Base-by-base conservation (phyloP, 2,888 invertebrate species). In the Tipula unca region DNA sequence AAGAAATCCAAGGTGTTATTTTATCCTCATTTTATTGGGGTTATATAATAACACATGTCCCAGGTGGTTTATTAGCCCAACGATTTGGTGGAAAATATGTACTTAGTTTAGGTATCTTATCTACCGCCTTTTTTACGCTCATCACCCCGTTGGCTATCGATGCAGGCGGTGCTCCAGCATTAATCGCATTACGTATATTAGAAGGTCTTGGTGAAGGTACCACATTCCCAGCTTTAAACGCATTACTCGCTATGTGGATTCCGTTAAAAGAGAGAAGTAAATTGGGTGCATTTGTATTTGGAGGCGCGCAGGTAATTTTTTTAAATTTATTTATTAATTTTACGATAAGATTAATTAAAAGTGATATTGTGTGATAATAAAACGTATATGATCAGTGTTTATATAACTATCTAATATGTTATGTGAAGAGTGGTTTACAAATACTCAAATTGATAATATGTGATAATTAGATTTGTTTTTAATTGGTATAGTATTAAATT, bases 141-240 rank as follows among this genome's bases (percentile, higher is more conserved):
- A 88, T 97, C 0, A 97, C 97, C 0, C 97, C 97, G 0, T 89
- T 94, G 88, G 93, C 94, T 10, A 95, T 96, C 1, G 90, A 91
- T 3, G 86, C 90, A 0, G 69, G 96, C 0, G 95, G 93, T 14
- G 93, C 95, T 8, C 93, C 92, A 0, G 94, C 94, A 25, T 92
- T 97, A n/a, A 94, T 97, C 69, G 91, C 93, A 13, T 89, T 96
- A 13, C 92, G 97, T 86, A 93, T 96, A 0, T 88, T 96, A 3
- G 96, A 96, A 92, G 97, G 97, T 69, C 92, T 97, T 2, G 96
- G 96, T 86, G 96, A 97, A 92, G 96, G 96, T 32, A 95, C 95
- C 2, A 96, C 96, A 0, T 96, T 95, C 89, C 96, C 96, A 1
- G 97, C 98, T 0, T 91, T 98, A 88, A 96, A 95, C 89, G 94